phyloP scores from a whole-genome alignment of 23 tunicate species.

The Aplidium turbinatum region DNA sequence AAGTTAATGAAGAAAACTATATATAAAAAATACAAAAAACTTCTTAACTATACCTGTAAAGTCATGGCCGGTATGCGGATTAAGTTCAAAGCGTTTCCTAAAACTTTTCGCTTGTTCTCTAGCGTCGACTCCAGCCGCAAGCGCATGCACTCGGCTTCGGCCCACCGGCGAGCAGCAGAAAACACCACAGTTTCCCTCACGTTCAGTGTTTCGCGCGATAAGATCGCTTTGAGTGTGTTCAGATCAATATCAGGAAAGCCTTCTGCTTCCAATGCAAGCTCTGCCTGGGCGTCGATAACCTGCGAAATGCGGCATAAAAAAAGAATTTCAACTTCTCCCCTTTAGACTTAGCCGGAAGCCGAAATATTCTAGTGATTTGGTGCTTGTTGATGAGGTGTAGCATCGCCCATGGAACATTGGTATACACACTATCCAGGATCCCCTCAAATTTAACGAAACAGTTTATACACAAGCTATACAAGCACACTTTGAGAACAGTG shows the following conservation, averaged over 20 bases:
- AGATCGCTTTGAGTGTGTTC: constrained; percentile 47
- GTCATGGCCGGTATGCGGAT: constrained; percentile 80
- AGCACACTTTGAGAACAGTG: too few species aligned
- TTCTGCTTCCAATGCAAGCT: constrained; percentile 69
- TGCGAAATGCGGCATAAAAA: constrained; percentile 11
- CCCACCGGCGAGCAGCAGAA: constrained; percentile 66
- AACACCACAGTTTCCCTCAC: constrained; percentile 72
- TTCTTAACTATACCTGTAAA: constrained; percentile 45
- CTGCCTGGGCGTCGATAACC: constrained; percentile 94
- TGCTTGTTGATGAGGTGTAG: too few species aligned
- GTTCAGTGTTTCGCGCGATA: constrained; percentile 63
- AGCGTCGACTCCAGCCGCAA: constrained; percentile 16
- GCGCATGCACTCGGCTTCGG: constrained; percentile 61
- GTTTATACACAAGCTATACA: too few species aligned
- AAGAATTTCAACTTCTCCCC: too few species aligned
- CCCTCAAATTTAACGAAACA: too few species aligned
- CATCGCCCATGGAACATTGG: too few species aligned
- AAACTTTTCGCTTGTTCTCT: constrained; percentile 56
- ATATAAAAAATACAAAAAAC: neutral
- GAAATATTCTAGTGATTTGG: too few species aligned
- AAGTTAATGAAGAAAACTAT: neutral
- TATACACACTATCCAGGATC: too few species aligned
- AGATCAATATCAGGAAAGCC: constrained; percentile 70
- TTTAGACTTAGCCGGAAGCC: too few species aligned
- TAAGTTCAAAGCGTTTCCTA: constrained; percentile 51